phyloP scores from a whole-genome alignment of 2,888 invertebrate species.

The Spodoptera picta region DNA sequence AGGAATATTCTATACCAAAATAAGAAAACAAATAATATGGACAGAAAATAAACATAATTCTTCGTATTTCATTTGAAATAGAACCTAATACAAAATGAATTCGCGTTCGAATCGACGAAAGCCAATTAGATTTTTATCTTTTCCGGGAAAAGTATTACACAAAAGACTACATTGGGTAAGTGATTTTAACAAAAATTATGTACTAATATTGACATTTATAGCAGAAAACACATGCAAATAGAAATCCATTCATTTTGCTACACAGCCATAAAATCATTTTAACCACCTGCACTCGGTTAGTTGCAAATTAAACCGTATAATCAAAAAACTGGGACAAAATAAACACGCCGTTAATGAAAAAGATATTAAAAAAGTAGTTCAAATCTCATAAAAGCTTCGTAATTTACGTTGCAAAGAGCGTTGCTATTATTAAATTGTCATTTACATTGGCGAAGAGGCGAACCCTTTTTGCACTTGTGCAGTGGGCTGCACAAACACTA shows the following conservation, averaged over 20 bases:
- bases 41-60: background rate
- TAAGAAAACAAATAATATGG: background rate
- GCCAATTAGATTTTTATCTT: background rate
- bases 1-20: background rate
- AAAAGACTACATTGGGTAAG: background rate
- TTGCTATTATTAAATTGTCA: slow-evolving; percentile 66
- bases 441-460: slow-evolving; percentile 57
- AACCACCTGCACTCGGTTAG: slow-evolving; percentile 2
- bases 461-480: slow-evolving; percentile 72
- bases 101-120: background rate
- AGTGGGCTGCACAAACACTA: slow-evolving; percentile 75
- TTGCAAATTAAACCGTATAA: slow-evolving; percentile 27
- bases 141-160: slow-evolving; percentile 8
- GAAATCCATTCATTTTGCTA: background rate
- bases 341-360: slow-evolving; percentile 36
- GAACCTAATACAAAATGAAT: background rate
- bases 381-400: slow-evolving; percentile 55
- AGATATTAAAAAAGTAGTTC: slow-evolving; percentile 43
- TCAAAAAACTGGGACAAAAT: slow-evolving; percentile 37
- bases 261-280: slow-evolving; percentile 1
- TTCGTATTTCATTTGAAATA: background rate
- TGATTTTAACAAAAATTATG: background rate
- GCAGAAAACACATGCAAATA: background rate
- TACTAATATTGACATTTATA: background rate
- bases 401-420: slow-evolving; percentile 55